These are phyloP conservation scores for Meiosimyza decipiens DNA, from an alignment of 2,888 invertebrate genomes.

Conservation along the genomic window DNA sequence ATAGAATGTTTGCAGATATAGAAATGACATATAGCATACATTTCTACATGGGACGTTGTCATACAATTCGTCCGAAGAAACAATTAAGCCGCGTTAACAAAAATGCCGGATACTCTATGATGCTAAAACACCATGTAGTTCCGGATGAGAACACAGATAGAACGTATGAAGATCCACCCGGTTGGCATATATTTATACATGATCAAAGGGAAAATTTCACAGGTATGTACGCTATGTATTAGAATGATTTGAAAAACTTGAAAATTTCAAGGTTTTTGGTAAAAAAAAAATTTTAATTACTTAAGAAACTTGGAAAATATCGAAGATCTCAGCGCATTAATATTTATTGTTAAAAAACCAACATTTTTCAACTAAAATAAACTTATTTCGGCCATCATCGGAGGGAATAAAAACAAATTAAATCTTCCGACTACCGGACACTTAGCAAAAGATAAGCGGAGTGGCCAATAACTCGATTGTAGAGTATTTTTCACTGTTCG, in stretches of 20 bases:
- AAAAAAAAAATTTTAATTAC: too few relatives aligned
- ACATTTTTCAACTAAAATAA: too few relatives aligned
- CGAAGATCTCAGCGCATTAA: too few relatives aligned
- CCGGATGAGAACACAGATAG: constrained; percentile 33
- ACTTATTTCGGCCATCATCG: too few relatives aligned
- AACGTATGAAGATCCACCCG: constrained; percentile 66
- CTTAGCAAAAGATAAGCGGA: too few relatives aligned
- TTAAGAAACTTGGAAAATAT: too few relatives aligned
- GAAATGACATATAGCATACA: constrained; percentile 68
- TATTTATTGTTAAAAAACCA: too few relatives aligned
- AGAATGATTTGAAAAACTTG: background rate
- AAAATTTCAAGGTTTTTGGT: too few relatives aligned
- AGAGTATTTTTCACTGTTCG: too few relatives aligned
- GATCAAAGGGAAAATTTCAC: constrained; percentile 72
- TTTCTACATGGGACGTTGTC: constrained; percentile 72
- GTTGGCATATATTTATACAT: constrained; percentile 74
- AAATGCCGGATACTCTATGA: constrained; percentile 71
- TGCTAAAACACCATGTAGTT: constrained; percentile 68
- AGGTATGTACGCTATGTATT: constrained; percentile 62
- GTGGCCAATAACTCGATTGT: too few relatives aligned
- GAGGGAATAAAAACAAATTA: too few relatives aligned
- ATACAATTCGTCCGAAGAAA: constrained; percentile 70
- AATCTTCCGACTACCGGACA: too few relatives aligned
- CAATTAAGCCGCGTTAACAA: constrained; percentile 66
- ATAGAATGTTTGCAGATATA: constrained; percentile 66